phyloP scores from a whole-genome alignment of 2,113 vertebrate genomes.

The Oceanodroma tethys region DNA sequence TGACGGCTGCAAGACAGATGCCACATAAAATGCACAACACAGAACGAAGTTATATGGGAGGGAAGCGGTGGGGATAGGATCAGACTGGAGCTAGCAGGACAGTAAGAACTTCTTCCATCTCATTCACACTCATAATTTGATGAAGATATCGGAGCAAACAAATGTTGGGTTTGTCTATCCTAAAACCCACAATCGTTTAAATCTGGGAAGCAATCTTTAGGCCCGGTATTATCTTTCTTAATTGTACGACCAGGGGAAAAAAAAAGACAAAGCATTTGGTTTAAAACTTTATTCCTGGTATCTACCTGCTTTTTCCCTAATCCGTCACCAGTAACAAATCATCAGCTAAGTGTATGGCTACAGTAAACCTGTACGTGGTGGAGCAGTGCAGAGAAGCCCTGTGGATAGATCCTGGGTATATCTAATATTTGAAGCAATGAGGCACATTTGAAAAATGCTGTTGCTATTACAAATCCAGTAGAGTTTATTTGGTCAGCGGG shows the following conservation, averaged over 20 bases:
- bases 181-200: background rate
- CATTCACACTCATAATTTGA: background rate
- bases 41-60: background rate
- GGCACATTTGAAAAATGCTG: background rate
- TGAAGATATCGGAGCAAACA: background rate
- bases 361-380: background rate
- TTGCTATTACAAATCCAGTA: background rate
- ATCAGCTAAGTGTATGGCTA: background rate
- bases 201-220: background rate
- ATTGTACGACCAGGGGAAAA: rapidly evolving
- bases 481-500: background rate
- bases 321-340: background rate
- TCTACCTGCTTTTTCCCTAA: background rate
- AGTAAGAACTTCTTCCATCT: background rate
- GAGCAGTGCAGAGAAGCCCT: background rate
- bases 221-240: background rate
- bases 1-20: background rate
- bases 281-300: background rate
- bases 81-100: background rate
- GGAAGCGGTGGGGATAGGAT: background rate
- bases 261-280: background rate
- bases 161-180: background rate
- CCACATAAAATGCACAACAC: background rate
- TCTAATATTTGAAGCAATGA: background rate
- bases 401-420: background rate